Evolutionary conservation across 2,888 invertebrate genomes (phyloP), one percentile per base, ranked within the genome.

Genomic region (Sinhomidia bicolor): DNA sequence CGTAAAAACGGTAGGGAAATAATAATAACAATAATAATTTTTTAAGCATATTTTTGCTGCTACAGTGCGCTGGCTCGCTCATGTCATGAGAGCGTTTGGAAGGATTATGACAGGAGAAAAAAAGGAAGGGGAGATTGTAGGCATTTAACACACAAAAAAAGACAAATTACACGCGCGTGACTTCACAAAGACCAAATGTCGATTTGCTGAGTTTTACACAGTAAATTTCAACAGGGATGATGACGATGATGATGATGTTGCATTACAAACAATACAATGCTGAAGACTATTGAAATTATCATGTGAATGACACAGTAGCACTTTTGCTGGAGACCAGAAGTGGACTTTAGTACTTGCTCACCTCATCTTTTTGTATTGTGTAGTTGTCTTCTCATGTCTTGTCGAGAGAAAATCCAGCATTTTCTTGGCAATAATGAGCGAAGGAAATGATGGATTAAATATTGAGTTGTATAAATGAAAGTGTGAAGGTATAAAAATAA

Each of bases 161-260:
- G 89, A 89, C 88, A 88, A 91, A 91, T 91, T 90, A 91, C 90
- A 91, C 89, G 90, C 90, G 86, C 91, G 91, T 91, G 91, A 91
- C 91, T 89, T 62, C 29, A 90, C 91, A 91, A 91, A 90, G 87
- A 80, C 32, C 62, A 65, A 65, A 79, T 78, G 85, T 85, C 85
- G 85, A n/a, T 85, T 85, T 85, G 76, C 65, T 65, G 62, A 79
- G 60, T 79, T 85, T 85, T 65, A 71, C 57, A 74, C 71, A 83
- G 71, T 83, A 54, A 71, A 60, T 78, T 78, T 54, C 23, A 51
- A 5, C 20, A 36, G 36, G 6, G 32, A 29, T 54, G 71, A 71
- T 71, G 71, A 41, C 32, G 26, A 9, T 44, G 71, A 44, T 41
- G 71, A 20, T 51, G 79, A 2, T 12, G 54, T 44, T 57, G 60